Conservation (phyloP, 2,113 vertebrate genomes). For the Cebus imitator region DNA sequence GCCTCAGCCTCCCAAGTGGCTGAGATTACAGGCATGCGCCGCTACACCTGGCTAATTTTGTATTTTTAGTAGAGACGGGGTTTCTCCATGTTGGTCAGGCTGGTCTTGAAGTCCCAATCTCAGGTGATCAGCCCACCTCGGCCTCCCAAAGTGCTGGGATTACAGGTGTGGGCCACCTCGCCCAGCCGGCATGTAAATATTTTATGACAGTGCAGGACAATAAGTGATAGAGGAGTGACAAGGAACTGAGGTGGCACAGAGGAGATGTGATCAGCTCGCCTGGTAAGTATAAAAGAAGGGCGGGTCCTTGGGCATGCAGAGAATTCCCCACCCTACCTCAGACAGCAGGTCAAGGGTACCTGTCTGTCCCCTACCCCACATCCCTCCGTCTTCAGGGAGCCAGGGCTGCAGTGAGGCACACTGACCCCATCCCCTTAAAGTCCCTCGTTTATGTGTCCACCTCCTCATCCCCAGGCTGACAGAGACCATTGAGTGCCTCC, state of each 20-base stretch:
- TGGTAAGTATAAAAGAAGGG: background rate
- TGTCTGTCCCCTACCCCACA: background rate
- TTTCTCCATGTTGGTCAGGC: no score
- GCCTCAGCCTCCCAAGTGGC: no score
- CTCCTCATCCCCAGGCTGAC: slow-evolving; percentile 87
- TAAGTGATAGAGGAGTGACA: background rate
- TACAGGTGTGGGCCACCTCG: no score
- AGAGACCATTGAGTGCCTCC: slow-evolving; percentile 92
- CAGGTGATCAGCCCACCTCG: no score
- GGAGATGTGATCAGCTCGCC: background rate
- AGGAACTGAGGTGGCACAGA: background rate
- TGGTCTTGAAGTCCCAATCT: no score
- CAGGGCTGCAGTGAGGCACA: background rate
- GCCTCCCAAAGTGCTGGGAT: no score
- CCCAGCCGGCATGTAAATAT: background rate
- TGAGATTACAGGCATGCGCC: no score
- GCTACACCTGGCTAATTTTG: no score
- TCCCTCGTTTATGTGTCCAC: background rate
- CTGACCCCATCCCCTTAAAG: background rate
- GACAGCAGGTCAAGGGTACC: background rate
- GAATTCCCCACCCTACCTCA: background rate
- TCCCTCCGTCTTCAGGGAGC: background rate
- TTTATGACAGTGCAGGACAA: background rate
- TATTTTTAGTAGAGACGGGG: no score
- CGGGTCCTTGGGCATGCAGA: background rate